A percentile compares a stretch with the other conserved stretches of the same genome.
phyloP scores from a whole-genome alignment of 2,113 vertebrate genomes.

The Strix aluco region DNA sequence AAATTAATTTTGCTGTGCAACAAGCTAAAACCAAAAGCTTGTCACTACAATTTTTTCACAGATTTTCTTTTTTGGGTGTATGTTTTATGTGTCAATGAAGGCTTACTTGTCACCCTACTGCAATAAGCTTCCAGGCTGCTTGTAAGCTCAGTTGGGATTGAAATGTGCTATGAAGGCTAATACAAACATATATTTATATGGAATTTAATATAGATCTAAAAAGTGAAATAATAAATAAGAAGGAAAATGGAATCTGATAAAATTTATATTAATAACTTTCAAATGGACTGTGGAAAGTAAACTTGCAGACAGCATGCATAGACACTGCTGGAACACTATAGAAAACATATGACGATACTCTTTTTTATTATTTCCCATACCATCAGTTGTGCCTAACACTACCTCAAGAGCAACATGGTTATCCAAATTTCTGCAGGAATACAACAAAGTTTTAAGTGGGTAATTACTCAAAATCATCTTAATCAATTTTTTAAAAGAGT shows the following conservation, averaged over 20 bases:
- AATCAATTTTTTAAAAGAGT: background rate
- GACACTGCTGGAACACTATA: background rate
- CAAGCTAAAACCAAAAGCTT: background rate
- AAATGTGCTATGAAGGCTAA: background rate
- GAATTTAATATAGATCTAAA: background rate
- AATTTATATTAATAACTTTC: background rate
- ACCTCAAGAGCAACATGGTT: background rate
- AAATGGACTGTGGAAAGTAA: background rate
- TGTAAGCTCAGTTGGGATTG: background rate
- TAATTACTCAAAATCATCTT: background rate
- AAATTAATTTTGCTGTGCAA: slow-evolving; percentile 34
- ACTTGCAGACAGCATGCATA: background rate
- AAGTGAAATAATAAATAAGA: background rate
- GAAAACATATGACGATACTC: background rate
- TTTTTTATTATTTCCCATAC: background rate
- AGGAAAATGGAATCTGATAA: background rate
- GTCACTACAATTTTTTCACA: background rate
- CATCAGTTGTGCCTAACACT: background rate
- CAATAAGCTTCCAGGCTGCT: background rate
- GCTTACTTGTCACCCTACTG: background rate
- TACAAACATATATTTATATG: background rate
- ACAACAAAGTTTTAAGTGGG: background rate
- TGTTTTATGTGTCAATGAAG: background rate
- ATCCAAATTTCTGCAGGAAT: background rate
- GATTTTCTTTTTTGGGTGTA: background rate